Percentiles rank a stretch among this genome's conserved stretches.
Conservation (phyloP, 2,797 vertebrate genomes). For the Darevskia nairensis region DNA sequence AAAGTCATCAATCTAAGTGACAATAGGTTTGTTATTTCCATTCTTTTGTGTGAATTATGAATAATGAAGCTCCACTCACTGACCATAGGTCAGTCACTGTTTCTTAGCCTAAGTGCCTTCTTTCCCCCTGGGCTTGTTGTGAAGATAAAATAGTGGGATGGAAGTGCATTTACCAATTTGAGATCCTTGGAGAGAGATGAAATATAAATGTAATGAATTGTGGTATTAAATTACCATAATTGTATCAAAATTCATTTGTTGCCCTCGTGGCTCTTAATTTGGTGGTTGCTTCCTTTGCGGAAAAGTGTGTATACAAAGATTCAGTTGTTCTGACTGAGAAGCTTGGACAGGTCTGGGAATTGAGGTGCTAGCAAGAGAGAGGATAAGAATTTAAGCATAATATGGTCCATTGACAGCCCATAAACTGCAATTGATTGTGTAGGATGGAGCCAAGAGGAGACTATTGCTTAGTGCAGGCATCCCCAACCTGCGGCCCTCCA, state of each 20-base stretch:
- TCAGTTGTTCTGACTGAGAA: not conserved
- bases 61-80: not conserved
- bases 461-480: not conserved
- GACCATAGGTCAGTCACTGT: not conserved
- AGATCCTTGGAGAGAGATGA: not conserved
- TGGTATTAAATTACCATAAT: not conserved
- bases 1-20: slow-evolving; percentile 98
- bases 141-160: not conserved
- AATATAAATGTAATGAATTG: not conserved
- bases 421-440: not conserved
- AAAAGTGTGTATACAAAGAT: not conserved
- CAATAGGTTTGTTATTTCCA: slow-evolving; percentile 84
- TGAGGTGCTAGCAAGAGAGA: not conserved
- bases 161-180: not conserved
- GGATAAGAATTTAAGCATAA: not conserved
- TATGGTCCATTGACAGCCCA: not conserved
- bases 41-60: slow-evolving; percentile 47
- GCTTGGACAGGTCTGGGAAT: not conserved
- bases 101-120: not conserved
- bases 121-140: not conserved
- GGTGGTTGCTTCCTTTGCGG: not conserved
- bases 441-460: not conserved
- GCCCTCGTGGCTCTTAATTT: not conserved
- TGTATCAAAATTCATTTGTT: not conserved
- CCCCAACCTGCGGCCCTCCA: too few relatives aligned